These are phyloP conservation scores for Dermatemys mawii DNA, from an alignment of 2,113 vertebrate genomes.

Conservation along the genomic window DNA sequence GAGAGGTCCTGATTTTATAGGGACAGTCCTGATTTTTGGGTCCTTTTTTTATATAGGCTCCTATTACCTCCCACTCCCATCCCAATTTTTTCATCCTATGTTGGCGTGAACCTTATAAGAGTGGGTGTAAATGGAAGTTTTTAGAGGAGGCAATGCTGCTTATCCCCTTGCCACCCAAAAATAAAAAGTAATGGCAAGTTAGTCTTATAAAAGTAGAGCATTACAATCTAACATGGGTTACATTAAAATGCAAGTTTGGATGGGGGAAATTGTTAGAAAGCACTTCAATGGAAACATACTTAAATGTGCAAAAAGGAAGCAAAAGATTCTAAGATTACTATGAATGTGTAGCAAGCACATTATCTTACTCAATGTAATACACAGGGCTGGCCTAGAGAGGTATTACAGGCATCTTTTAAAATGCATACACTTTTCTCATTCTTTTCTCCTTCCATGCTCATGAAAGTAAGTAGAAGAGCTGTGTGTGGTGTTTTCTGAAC, in stretches of 20 bases:
- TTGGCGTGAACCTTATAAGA: background rate
- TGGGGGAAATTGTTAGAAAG: background rate
- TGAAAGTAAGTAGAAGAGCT: background rate
- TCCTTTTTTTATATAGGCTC: too few relatives aligned
- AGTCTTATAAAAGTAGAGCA: background rate
- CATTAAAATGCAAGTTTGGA: background rate
- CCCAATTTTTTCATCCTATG: too few relatives aligned
- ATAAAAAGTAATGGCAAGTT: background rate
- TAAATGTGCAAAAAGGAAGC: background rate
- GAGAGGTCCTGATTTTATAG: too few relatives aligned
- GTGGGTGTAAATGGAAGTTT: background rate
- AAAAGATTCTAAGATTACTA: background rate
- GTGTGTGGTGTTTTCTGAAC: background rate
- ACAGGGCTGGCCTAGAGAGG: background rate
- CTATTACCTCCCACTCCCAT: too few relatives aligned
- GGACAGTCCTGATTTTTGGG: too few relatives aligned
- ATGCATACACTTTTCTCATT: background rate
- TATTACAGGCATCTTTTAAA: background rate
- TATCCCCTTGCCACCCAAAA: background rate
- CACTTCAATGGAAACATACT: background rate
- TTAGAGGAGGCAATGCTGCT: background rate
- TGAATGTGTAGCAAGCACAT: background rate
- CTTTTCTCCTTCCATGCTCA: background rate
- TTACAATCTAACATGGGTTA: background rate
- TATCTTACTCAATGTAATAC: background rate